Conservation (phyloP, 2,888 invertebrate species). For the Acanthacorydalis orientalis region DNA sequence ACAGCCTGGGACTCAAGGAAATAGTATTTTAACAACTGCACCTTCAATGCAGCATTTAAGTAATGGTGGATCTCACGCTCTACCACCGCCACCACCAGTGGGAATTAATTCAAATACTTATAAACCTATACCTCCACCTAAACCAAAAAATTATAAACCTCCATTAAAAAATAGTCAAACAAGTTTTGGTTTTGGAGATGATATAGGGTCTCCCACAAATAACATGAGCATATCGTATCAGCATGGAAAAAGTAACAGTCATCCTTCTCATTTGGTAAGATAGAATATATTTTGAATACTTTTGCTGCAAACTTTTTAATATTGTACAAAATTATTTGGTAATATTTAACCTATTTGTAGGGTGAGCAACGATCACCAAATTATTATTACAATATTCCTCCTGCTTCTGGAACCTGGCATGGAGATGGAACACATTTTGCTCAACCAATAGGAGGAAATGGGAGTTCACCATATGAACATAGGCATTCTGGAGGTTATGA, state of each 20-base stretch:
- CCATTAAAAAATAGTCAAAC: conserved; percentile 26
- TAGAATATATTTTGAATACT: not conserved
- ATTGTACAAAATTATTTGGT: not conserved
- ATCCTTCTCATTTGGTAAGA: conserved; percentile 27
- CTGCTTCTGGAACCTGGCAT: conserved; percentile 11
- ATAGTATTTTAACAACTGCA: conserved; percentile 16
- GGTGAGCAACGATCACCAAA: conserved; percentile 10
- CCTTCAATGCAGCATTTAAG: conserved; percentile 5
- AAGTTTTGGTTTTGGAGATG: conserved; percentile 3
- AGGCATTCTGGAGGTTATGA: conserved; percentile 18
- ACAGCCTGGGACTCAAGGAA: conserved; percentile 14
- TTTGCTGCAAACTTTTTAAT: no score
- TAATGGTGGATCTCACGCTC: conserved; percentile 19
- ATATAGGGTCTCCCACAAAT: conserved; percentile 13
- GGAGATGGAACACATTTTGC: conserved; percentile 11
- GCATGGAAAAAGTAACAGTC: conserved; percentile 27
- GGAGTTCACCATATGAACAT: conserved; percentile 25
- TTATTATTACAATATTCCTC: conserved; percentile 11
- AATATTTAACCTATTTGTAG: conserved; percentile 1
- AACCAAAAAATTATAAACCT: conserved; percentile 81
- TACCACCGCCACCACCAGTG: not conserved
- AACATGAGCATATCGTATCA: conserved; percentile 21
- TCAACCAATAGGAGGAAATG: conserved; percentile 8
- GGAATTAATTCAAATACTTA: conserved; percentile 29
- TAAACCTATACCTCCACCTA: conserved; percentile 84